Evolutionary conservation across 2,888 invertebrate genomes (phyloP).

Genomic region (Agriotes lineatus): DNA sequence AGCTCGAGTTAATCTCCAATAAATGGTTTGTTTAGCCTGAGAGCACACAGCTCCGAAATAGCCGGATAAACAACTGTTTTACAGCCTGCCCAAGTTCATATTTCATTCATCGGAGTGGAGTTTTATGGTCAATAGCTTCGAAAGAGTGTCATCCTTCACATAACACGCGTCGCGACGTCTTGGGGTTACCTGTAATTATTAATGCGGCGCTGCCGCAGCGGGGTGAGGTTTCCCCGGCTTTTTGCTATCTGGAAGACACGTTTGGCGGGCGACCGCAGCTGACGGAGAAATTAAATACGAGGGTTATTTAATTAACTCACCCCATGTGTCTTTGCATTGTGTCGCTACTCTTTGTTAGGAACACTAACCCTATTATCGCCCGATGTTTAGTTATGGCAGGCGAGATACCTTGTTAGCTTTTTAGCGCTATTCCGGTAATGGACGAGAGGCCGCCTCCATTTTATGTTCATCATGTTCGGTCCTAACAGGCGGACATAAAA

Average conservation of each 20-base stretch:
- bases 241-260: slow-evolving; percentile 1
- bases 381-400: slow-evolving; percentile 32
- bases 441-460: slow-evolving; percentile 23
- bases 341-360: slow-evolving; percentile 28
- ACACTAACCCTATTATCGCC: slow-evolving; percentile 24
- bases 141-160: slow-evolving; percentile 1
- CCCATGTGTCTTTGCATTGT: slow-evolving; percentile 30
- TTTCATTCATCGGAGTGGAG: slow-evolving; percentile 14
- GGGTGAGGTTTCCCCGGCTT: neutral
- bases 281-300: slow-evolving; percentile 31
- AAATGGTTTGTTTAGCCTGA: slow-evolving; percentile 17
- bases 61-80: slow-evolving; percentile 12
- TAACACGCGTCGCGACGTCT: neutral
- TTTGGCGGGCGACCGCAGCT: slow-evolving; percentile 17
- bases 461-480: slow-evolving; percentile 24
- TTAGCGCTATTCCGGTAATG: slow-evolving; percentile 27
- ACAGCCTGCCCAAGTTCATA: slow-evolving; percentile 14
- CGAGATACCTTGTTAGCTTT: slow-evolving; percentile 39
- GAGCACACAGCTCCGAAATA: slow-evolving; percentile 14
- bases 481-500: slow-evolving; percentile 17
- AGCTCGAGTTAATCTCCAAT: slow-evolving; percentile 16
- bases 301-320: slow-evolving; percentile 31
- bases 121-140: slow-evolving; percentile 6
- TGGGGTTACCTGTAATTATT: neutral
- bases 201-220: neutral